Conservation (phyloP, 2,113 vertebrate genomes). For the Eira barbara region DNA sequence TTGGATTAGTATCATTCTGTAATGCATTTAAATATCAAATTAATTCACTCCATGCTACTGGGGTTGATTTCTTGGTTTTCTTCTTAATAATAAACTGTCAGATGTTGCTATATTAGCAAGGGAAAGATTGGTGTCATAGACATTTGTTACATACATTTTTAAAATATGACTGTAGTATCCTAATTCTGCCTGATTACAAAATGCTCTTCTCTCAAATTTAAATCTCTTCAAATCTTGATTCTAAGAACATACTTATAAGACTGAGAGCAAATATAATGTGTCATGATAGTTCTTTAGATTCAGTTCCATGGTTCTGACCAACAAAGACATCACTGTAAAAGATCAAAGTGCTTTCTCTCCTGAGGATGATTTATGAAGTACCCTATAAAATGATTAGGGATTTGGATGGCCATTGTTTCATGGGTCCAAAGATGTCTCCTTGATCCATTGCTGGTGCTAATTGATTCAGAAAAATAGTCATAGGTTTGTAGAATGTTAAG, state of each 20-base stretch:
- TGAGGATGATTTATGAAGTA: background rate
- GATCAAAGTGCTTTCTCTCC: background rate
- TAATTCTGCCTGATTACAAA: constrained; percentile 16
- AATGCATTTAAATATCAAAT: constrained; percentile 6
- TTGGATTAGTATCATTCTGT: background rate
- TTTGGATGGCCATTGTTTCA: background rate
- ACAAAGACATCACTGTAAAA: background rate
- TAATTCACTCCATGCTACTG: background rate
- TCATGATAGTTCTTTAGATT: background rate
- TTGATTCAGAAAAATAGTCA: background rate
- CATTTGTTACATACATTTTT: background rate
- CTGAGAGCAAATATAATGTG: background rate
- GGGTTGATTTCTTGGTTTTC: background rate
- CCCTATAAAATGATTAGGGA: background rate
- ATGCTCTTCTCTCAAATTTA: background rate
- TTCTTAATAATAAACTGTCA: constrained; percentile 14
- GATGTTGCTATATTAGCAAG: background rate
- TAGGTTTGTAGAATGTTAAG: background rate
- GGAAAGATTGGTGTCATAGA: background rate
- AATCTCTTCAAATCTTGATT: background rate
- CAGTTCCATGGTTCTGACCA: background rate
- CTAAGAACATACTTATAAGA: background rate
- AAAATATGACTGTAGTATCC: background rate
- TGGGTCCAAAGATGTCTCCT: background rate
- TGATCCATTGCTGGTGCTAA: background rate